phyloP scores from a whole-genome alignment of 1,140 invertebrate species.

The Leptinotarsa undecemlineata region DNA sequence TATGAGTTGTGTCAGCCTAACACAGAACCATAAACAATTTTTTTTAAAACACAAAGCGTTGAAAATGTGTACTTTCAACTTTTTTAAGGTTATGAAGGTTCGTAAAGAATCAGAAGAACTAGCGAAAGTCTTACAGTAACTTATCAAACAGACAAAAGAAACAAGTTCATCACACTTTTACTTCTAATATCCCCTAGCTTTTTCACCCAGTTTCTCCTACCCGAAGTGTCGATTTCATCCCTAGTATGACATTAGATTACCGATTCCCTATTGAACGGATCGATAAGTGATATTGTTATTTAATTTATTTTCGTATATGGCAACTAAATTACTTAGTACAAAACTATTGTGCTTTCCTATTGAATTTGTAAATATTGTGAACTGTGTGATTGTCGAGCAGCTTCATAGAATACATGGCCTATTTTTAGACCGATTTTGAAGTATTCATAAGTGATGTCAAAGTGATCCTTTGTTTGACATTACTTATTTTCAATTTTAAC shows the following conservation, averaged over 20 bases:
- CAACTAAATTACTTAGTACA: conserved; percentile 47
- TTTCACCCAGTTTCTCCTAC: neutral
- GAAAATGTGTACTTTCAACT: no score
- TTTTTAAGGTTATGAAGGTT: no score
- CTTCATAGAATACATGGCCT: conserved; percentile 26
- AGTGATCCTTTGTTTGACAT: conserved; percentile 20
- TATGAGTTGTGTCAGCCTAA: no score
- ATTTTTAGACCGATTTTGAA: conserved; percentile 33
- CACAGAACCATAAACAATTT: no score
- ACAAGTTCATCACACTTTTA: no score
- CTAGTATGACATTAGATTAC: conserved; percentile 25
- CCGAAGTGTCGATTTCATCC: neutral
- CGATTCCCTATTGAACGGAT: conserved; percentile 3
- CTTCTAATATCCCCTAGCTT: no score
- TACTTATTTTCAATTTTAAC: conserved; percentile 34
- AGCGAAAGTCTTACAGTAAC: no score
- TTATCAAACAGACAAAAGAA: no score
- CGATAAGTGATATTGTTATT: conserved; percentile 35
- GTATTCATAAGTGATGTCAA: conserved; percentile 33
- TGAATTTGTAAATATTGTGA: conserved; percentile 30
- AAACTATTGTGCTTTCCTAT: conserved; percentile 42
- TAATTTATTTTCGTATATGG: conserved; percentile 34
- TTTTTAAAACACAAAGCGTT: no score
- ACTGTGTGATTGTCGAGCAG: conserved; percentile 37
- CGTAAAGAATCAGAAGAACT: no score